Percentiles rank a stretch among this genome's conserved stretches.
phyloP scores from a whole-genome alignment of 1,140 invertebrate genomes.

The Ganaspis sp. region DNA sequence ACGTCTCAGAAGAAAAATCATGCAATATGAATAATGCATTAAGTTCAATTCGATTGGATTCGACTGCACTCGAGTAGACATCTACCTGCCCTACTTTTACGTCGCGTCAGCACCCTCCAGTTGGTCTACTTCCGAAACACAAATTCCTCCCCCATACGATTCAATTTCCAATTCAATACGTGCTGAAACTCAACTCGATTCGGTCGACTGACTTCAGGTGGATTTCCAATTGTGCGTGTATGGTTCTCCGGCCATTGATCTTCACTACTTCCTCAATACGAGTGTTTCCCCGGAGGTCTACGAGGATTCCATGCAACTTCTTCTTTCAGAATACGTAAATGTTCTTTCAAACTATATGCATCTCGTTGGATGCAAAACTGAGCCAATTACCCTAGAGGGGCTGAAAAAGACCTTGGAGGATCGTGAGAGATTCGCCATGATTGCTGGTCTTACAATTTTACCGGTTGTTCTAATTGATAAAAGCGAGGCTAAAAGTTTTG shows the following conservation, averaged over 20 bases:
- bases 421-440: constrained; percentile 59
- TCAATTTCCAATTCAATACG: constrained; percentile 64
- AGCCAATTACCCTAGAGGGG: constrained; percentile 69
- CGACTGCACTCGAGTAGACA: constrained; percentile 29
- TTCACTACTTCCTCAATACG: constrained; percentile 76
- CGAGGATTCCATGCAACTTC: constrained; percentile 53
- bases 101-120: constrained; percentile 26
- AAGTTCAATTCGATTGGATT: constrained; percentile 28
- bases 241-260: constrained; percentile 74
- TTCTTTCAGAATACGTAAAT: constrained; percentile 70
- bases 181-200: constrained; percentile 42
- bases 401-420: constrained; percentile 63
- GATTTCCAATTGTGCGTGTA: constrained; percentile 76
- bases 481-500: constrained; percentile 45
- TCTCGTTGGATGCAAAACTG: constrained; percentile 62
- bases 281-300: constrained; percentile 61
- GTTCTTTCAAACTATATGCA: constrained; percentile 65
- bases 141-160: constrained; percentile 44
- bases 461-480: constrained; percentile 58
- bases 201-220: constrained; percentile 63
- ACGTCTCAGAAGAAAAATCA: constrained; percentile 24
- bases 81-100: constrained; percentile 9
- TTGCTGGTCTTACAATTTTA: constrained; percentile 50
- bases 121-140: constrained; percentile 60
- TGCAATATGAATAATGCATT: constrained; percentile 28